phyloP scores from a whole-genome alignment of 2,113 vertebrate species.

The Balaeniceps rex region DNA sequence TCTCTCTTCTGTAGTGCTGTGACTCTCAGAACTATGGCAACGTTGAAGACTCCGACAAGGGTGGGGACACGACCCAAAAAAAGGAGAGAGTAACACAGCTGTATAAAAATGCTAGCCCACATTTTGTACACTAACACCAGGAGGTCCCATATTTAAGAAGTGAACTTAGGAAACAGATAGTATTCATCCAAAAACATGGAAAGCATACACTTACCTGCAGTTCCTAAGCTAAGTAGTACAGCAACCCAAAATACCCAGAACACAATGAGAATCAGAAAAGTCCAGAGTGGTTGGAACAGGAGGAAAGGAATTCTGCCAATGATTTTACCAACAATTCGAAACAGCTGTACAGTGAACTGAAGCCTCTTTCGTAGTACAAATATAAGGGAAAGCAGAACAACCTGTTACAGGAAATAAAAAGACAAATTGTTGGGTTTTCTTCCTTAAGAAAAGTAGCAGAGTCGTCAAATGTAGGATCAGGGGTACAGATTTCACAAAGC shows the following conservation, averaged over 20 bases:
- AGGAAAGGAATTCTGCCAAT: conserved; percentile 68
- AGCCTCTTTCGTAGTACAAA: conserved; percentile 64
- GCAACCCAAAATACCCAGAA: conserved; percentile 82
- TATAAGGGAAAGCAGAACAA: conserved; percentile 62
- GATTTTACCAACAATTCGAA: conserved; percentile 65
- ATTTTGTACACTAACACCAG: background rate
- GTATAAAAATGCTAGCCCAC: background rate
- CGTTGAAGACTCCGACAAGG: background rate
- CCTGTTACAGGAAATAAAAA: conserved; percentile 62
- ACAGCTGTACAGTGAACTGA: conserved; percentile 60
- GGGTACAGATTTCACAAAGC: background rate
- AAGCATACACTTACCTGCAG: conserved; percentile 70
- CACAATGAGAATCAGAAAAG: conserved; percentile 66
- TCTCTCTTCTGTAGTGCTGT: background rate
- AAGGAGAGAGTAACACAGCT: background rate
- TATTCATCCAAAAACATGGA: background rate
- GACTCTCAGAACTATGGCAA: background rate
- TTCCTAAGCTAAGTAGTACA: conserved; percentile 78
- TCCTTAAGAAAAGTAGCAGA: background rate
- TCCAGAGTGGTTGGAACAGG: conserved; percentile 77
- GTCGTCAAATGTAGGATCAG: background rate
- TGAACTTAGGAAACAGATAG: background rate
- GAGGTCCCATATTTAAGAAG: background rate
- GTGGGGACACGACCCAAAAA: background rate
- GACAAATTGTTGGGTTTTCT: background rate